Percentiles rank a stretch among this genome's conserved stretches.
These are phyloP conservation scores for Microcebus ravelobensis DNA, from an alignment of 2,113 vertebrate species.

Conservation along the genomic window DNA sequence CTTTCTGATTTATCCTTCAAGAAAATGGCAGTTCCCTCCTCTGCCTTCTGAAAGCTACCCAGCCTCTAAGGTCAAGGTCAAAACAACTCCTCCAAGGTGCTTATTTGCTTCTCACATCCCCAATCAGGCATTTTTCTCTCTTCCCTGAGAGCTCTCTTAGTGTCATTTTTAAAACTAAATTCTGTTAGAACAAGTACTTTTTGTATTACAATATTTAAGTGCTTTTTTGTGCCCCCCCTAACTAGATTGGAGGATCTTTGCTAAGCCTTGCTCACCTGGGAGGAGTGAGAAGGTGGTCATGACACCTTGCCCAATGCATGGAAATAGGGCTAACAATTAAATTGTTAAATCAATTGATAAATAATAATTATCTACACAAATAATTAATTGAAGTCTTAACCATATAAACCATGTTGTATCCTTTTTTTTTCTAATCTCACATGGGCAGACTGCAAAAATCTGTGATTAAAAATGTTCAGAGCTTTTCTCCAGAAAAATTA, in stretches of 20 bases:
- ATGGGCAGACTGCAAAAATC: background rate
- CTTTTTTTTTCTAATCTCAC: background rate
- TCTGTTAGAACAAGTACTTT: background rate
- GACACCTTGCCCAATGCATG: background rate
- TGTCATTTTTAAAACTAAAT: background rate
- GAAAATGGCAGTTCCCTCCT: background rate
- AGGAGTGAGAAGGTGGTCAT: too few relatives aligned
- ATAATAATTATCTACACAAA: background rate
- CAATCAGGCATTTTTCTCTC: background rate
- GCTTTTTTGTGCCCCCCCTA: background rate
- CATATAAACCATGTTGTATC: background rate
- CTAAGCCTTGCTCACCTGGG: background rate
- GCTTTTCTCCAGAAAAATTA: background rate
- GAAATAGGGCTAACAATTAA: background rate
- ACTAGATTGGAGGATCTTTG: background rate
- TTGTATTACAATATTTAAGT: background rate
- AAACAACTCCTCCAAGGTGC: background rate
- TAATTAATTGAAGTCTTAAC: background rate
- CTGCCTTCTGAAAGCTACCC: background rate
- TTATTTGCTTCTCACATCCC: background rate
- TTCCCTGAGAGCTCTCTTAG: background rate
- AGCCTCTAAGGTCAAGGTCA: background rate
- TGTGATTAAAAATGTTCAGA: background rate
- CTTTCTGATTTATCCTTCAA: background rate
- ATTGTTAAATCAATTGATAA: background rate